Evolutionary conservation across 2,113 vertebrate genomes (phyloP), one percentile per base, ranked within the genome.

Genomic region (Datnioides undecimradiatus): DNA sequence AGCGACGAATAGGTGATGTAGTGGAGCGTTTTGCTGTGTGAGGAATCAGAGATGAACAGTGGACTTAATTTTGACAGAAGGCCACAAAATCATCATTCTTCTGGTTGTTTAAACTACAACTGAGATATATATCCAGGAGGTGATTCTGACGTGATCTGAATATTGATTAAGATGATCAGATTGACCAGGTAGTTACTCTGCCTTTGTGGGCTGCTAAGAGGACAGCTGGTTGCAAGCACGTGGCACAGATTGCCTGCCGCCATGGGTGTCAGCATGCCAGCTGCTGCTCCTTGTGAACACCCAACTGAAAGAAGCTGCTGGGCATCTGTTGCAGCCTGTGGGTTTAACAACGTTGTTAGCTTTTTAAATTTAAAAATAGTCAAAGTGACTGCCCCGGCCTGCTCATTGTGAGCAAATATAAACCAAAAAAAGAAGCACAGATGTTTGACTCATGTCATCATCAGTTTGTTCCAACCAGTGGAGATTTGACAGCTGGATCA

Each of bases 401-500:
- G 81, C 85, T 71, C 59, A 46, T 48, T 85, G 43, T 67, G 46
- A 17, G 43, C 7, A 9, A 76, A 79, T 25, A 38, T 23, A n/a
- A 74, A 78, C 65, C 16, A 48, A 63, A 62, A 74, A 41, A 55
- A 25, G n/a, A 43, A 51, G 48, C 27, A 19, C 36, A 27, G 19
- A 67, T 77, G 52, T 85, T 76, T 77, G 54, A 78, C 66, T 87
- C 43, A 9, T 78, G 82, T 83, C 83, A 83, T 64, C 70, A 45
- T 75, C 33, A 16, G 63, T 88, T 91, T 80, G 62, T 68, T 70
- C 34, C 72, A 46, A 71, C 60, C 77, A 73, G 80, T 33, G 3
- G 31, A 68, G 83, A 90, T 71, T 29, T 79, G 86, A 85, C 85
- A 93, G 77, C 72, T 84, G 73, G 66, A 91, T 86, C 76, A 79